Conservation (phyloP, 2,113 vertebrate species). For the Struthio camelus region DNA sequence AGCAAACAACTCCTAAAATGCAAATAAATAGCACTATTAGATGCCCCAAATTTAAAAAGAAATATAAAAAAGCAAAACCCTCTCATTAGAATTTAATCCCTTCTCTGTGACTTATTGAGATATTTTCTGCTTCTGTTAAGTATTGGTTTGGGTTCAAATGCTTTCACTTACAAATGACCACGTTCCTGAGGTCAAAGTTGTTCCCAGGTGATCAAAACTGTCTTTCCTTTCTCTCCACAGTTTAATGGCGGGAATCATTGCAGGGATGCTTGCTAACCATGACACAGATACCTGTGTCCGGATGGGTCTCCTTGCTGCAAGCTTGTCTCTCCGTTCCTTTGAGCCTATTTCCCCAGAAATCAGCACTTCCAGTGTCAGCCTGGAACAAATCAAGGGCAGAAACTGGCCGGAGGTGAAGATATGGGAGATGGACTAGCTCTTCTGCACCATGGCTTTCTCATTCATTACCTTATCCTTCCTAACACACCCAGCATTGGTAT, state of each 20-base stretch:
- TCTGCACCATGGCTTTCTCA: background rate
- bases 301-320: conserved; percentile 83
- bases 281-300: conserved; percentile 81
- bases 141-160: background rate
- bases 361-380: conserved; percentile 70
- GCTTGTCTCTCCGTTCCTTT: conserved; percentile 75
- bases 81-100: background rate
- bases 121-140: background rate
- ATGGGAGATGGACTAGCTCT: conserved; percentile 43
- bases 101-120: background rate
- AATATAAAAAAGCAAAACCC: background rate
- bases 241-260: conserved; percentile 84
- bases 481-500: background rate
- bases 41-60: background rate
- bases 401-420: conserved; percentile 71
- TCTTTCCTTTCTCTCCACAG: conserved; percentile 67
- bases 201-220: background rate
- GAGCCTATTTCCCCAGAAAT: conserved; percentile 79
- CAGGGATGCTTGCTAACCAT: conserved; percentile 77
- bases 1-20: background rate
- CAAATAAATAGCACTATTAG: background rate
- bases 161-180: background rate
- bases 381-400: conserved; percentile 49
- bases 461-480: background rate
- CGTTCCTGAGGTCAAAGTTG: background rate